A percentile compares a stretch with the other conserved stretches of the same genome.
Conservation (phyloP, 30 jellyfish, hydroid and myxozoan genomes). For the Pseudorhiza aurosa region DNA sequence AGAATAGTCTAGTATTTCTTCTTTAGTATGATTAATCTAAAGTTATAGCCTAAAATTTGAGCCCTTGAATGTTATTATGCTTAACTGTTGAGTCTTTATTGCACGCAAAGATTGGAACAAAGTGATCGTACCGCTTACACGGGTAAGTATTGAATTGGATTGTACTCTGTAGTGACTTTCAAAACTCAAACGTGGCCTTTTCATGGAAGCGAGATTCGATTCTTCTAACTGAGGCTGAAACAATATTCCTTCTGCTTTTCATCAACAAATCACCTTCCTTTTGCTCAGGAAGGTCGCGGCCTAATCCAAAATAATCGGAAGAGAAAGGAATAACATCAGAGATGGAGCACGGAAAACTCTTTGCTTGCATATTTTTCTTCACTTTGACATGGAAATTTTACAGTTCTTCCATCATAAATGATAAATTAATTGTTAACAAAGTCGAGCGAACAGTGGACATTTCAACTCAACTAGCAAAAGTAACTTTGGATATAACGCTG, state of each 20-base stretch:
- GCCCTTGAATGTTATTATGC: too few relatives aligned
- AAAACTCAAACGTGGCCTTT: constrained; percentile 77
- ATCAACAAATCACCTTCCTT: constrained; percentile 9
- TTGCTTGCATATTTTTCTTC: constrained; percentile 25
- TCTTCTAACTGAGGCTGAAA: constrained; percentile 21
- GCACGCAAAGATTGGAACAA: too few relatives aligned
- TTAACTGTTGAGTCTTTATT: too few relatives aligned
- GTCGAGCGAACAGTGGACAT: constrained; percentile 85
- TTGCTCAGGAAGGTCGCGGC: neutral
- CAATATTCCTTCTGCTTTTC: constrained; percentile 61
- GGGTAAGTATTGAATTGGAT: too few relatives aligned
- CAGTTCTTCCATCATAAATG: constrained; percentile 32
- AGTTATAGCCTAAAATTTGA: too few relatives aligned
- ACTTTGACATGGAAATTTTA: constrained; percentile 23
- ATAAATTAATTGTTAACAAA: constrained; percentile 62
- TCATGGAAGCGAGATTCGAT: constrained; percentile 17
- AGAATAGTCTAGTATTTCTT: too few relatives aligned
- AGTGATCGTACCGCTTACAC: too few relatives aligned
- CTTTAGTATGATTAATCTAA: too few relatives aligned
- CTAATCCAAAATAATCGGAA: constrained; percentile 45
- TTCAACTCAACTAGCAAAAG: constrained; percentile 82
- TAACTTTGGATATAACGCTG: constrained; percentile 56
- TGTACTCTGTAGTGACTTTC: too few relatives aligned
- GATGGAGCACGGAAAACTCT: constrained; percentile 5
- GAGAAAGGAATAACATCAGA: neutral